Percentiles rank a stretch among this genome's conserved stretches.
These are phyloP conservation scores for Phalloptychus januarius DNA, from an alignment of 2,797 vertebrate species.

Conservation along the genomic window DNA sequence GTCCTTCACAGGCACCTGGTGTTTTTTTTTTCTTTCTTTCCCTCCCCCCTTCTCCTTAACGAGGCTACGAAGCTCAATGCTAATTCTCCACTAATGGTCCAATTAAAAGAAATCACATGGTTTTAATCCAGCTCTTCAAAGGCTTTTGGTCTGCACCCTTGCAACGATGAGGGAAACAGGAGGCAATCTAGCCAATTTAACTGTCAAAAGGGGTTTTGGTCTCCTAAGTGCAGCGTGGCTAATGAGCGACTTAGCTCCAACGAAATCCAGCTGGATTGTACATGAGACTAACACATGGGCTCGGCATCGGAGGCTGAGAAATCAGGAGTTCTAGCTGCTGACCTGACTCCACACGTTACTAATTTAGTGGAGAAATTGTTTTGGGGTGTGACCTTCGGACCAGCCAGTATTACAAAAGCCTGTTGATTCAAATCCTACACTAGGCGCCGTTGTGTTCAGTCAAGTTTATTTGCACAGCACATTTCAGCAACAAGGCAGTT, in stretches of 20 bases:
- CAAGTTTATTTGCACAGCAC: not conserved
- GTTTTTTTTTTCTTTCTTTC: conserved; percentile 31
- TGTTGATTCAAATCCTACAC: not conserved
- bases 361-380: conserved; percentile 39
- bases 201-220: conserved; percentile 80
- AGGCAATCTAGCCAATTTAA: conserved; percentile 81
- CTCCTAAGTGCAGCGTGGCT: conserved; percentile 76
- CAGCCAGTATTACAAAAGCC: not conserved
- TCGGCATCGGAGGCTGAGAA: conserved; percentile 71
- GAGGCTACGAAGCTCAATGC: conserved; percentile 78
- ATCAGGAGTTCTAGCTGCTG: conserved; percentile 73
- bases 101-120: conserved; percentile 85
- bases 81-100: conserved; percentile 83
- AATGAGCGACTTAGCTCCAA: conserved; percentile 82
- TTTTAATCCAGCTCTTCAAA: conserved; percentile 84
- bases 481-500: not conserved
- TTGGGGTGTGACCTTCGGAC: conserved; percentile 18
- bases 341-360: conserved; percentile 60
- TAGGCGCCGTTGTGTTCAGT: not conserved
- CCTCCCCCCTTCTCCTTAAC: conserved; percentile 64
- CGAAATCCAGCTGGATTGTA: conserved; percentile 80
- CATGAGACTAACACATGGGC: conserved; percentile 79
- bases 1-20: conserved; percentile 75
- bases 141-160: conserved; percentile 74
- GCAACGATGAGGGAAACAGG: conserved; percentile 80